Evolutionary conservation across 2,888 invertebrate species (phyloP), one percentile per base, ranked within the genome.

Genomic region (Agriotes lineatus): DNA sequence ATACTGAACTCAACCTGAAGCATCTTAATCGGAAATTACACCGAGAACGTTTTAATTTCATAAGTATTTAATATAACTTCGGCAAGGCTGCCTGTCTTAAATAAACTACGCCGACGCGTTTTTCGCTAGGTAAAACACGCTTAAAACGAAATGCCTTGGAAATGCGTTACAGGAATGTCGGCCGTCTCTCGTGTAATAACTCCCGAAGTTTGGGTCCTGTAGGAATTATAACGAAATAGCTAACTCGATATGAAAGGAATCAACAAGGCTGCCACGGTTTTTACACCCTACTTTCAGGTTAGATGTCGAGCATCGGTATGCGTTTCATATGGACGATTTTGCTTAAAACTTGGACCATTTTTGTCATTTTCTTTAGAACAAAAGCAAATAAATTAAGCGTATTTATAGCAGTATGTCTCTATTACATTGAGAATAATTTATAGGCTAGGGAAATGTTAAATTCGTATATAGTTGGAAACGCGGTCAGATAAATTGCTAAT

Each of bases 191-290:
- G 25, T 19, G 45, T 59, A 45, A 45, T 59, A 59, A 59, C 45
- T 25, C 1, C 14, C 9, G n/a, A 45, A 59, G 45, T 59, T 58
- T 59, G 16, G 33, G 16, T 45, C 45, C 59, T 59, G 6, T 45
- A 59, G 59, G 59, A 59, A 45, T 59, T 59, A 59, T 45, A 59
- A 45, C 45, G 59, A 59, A 59, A 59, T 59, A 45, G 59, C 42
- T 22, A 56, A 59, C 14, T 59, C 7, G 45, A 59, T 59, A 59
- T 59, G 59, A 59, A 59, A 44, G 33, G 59, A 59, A 59, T 59
- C 59, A 59, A 44, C 59, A 44, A 59, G 59, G 33, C 59, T 19
- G 42, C 25, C 3, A 42, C 14, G 33, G 42, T 25, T 59, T 37
- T 57, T 57, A 57, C 16, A 30, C 30, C 18, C 30, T 45, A 22